Percentiles rank a stretch among this genome's conserved stretches.
These are phyloP conservation scores for Idaea dimidiata DNA, from an alignment of 2,888 invertebrate species.

Conservation along the genomic window DNA sequence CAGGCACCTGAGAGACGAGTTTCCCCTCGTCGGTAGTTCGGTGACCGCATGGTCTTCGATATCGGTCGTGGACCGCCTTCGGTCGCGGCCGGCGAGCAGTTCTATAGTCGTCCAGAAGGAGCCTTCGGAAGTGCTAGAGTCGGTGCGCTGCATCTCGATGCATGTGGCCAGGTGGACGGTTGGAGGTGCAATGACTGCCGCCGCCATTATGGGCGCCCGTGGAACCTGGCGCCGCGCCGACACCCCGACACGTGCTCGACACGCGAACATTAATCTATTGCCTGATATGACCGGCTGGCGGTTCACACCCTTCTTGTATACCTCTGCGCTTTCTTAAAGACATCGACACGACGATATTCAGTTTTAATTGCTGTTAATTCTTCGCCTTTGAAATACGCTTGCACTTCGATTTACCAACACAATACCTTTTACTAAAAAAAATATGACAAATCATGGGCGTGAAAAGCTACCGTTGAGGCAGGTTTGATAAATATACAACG, in stretches of 20 bases:
- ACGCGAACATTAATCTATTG: constrained; percentile 73
- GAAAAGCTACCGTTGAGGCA: not conserved
- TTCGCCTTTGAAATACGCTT: constrained; percentile 9
- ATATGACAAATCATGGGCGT: not conserved
- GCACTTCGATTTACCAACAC: not conserved
- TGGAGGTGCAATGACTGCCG: constrained; percentile 76
- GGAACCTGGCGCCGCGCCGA: constrained; percentile 38
- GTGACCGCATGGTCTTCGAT: constrained; percentile 50
- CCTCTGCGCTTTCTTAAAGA: constrained; percentile 47
- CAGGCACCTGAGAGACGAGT: constrained; percentile 65
- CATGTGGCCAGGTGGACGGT: constrained; percentile 58
- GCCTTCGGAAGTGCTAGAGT: constrained; percentile 70
- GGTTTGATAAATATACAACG: not conserved
- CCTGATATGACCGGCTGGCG: constrained; percentile 29
- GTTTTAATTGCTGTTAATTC: constrained; percentile 43
- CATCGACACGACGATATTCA: constrained; percentile 39
- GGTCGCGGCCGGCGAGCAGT: constrained; percentile 77
- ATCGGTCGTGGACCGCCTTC: constrained; percentile 71
- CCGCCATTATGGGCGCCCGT: constrained; percentile 41
- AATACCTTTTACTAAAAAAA: not conserved
- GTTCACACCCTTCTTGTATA: constrained; percentile 55
- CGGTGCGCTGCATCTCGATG: constrained; percentile 63
- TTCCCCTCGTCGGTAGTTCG: constrained; percentile 46
- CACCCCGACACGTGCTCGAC: constrained; percentile 59
- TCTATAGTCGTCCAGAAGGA: constrained; percentile 84